Evolutionary conservation across 2,113 vertebrate genomes (phyloP).

Genomic region (Erythrocercus mccallii): DNA sequence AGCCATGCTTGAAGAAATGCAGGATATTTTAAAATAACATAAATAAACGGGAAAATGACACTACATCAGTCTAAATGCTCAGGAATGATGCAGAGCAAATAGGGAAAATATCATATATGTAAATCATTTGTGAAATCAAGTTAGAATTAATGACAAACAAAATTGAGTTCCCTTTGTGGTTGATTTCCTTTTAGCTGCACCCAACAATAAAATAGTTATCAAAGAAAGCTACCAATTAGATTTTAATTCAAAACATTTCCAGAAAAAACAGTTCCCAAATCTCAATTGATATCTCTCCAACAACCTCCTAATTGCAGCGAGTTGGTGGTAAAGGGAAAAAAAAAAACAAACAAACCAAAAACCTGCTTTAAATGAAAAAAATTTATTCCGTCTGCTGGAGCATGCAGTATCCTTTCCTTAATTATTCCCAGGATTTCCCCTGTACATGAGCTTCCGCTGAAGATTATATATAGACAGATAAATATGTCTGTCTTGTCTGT

Average conservation of each 20-base stretch:
- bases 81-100: conserved; percentile 17
- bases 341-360: too few relatives aligned
- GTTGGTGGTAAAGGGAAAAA: conserved; percentile 58
- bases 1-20: neutral
- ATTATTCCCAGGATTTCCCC: conserved; percentile 68
- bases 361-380: conserved; percentile 56
- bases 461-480: conserved; percentile 53
- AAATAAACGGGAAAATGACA: conserved; percentile 2
- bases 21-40: neutral
- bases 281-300: conserved; percentile 71
- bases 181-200: conserved; percentile 66
- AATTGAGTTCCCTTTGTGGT: conserved; percentile 69
- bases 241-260: conserved; percentile 73
- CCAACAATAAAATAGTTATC: conserved; percentile 71
- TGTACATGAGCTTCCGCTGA: conserved; percentile 30
- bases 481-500: neutral
- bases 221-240: conserved; percentile 73
- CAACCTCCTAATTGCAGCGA: conserved; percentile 71
- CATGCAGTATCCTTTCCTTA: conserved; percentile 58
- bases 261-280: conserved; percentile 63
- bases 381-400: conserved; percentile 64
- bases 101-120: conserved; percentile 28
- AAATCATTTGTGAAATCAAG: conserved; percentile 63
- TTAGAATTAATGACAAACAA: conserved; percentile 68
- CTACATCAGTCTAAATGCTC: neutral